Percentiles rank a stretch among this genome's conserved stretches.
Conservation (phyloP, 2,888 invertebrate genomes). For the Pharmacophagus antenor region DNA sequence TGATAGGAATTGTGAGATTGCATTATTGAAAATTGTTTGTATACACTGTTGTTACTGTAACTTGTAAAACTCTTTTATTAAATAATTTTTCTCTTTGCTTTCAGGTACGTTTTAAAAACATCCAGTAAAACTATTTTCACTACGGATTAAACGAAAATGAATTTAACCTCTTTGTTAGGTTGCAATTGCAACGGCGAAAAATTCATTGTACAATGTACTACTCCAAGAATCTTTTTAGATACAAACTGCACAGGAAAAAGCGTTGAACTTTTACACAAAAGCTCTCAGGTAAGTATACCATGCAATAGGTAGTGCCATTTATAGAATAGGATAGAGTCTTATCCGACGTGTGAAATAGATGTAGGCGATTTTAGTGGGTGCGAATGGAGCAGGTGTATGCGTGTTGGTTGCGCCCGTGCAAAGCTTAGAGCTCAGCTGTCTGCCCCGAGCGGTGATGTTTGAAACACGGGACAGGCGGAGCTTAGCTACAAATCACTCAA, state of each 20-base stretch:
- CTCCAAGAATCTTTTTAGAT: constrained; percentile 66
- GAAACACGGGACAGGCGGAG: constrained; percentile 82
- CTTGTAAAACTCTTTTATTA: not conserved
- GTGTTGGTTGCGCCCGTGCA: constrained; percentile 65
- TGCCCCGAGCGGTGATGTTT: constrained; percentile 79
- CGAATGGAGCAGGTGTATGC: constrained; percentile 65
- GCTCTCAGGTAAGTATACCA: constrained; percentile 77
- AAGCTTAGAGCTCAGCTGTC: constrained; percentile 79
- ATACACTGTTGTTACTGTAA: too few species aligned
- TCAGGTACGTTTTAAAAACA: constrained; percentile 38
- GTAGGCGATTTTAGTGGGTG: constrained; percentile 49
- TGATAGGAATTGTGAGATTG: constrained; percentile 29
- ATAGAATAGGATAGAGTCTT: constrained; percentile 72
- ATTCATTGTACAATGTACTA: constrained; percentile 52
- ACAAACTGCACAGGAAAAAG: constrained; percentile 70
- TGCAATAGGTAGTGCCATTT: constrained; percentile 70
- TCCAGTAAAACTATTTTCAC: not conserved
- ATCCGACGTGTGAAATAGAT: constrained; percentile 59
- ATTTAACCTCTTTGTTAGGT: constrained; percentile 26
- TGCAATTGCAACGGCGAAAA: constrained; percentile 46
- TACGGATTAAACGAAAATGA: constrained; percentile 13
- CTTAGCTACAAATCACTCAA: constrained; percentile 82
- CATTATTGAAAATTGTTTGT: constrained; percentile 17
- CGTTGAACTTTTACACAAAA: constrained; percentile 79
- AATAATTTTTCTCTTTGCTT: constrained; percentile 33